Evolutionary conservation across 53 echinoderm and acorn worm genomes (phyloP).

Genomic region (Luidia sarsii): DNA sequence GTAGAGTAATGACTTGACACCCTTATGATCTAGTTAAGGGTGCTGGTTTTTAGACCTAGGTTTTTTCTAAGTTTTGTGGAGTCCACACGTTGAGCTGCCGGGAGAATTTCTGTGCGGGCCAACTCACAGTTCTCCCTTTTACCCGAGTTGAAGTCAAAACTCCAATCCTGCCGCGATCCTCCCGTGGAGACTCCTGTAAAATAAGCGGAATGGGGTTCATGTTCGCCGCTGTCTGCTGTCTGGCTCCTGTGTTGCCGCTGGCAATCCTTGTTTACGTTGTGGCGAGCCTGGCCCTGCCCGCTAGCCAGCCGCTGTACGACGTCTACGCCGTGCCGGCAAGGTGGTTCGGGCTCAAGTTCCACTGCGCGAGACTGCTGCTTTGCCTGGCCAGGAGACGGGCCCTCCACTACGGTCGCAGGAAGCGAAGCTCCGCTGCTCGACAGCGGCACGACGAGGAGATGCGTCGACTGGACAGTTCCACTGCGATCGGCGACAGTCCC

Average conservation of each 20-base stretch:
- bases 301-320: slow-evolving; percentile 45
- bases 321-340: slow-evolving; percentile 61
- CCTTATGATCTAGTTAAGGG: too few species aligned
- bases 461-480: slow-evolving; percentile 26
- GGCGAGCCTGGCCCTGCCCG: slow-evolving; percentile 6
- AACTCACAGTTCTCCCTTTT: too few species aligned
- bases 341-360: slow-evolving; percentile 63
- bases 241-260: neutral
- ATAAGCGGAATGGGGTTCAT: too few species aligned
- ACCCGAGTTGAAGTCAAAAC: too few species aligned
- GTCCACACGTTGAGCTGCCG: too few species aligned
- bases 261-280: slow-evolving; percentile 21
- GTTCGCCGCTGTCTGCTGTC: neutral
- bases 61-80: too few species aligned
- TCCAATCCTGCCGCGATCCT: too few species aligned
- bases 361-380: slow-evolving; percentile 38
- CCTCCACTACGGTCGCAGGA: neutral
- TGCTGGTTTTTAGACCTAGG: too few species aligned
- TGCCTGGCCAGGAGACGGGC: slow-evolving; percentile 29
- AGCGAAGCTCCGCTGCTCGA: neutral
- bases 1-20: too few species aligned
- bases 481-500: slow-evolving; percentile 44
- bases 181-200: too few species aligned
- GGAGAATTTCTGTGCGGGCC: too few species aligned
- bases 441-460: neutral